Evolutionary conservation across 2,797 vertebrate species (phyloP), one percentile per base, ranked within the genome.

Genomic region (Myotis planiceps): DNA sequence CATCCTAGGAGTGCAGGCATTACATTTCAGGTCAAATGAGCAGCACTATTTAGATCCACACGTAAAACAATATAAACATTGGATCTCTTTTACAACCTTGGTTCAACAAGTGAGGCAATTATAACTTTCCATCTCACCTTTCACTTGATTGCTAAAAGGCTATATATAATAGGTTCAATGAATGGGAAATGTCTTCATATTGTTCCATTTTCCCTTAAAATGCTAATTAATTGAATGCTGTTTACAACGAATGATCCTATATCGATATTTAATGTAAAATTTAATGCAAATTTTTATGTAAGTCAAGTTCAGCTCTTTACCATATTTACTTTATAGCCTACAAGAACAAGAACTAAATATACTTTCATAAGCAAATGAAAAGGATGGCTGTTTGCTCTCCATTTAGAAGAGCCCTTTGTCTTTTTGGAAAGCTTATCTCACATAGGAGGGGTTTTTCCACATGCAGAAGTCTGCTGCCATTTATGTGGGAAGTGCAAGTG

Each of bases 311-410:
- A n/a, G 15, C 27, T 94, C 51, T 82, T 18, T 45, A 55, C 9
- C 16, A 3, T 49, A 72, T 74, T 37, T 80, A 63, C 13, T 66
- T 66, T 49, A 68, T 4, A 90, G 25, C 8, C 39, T 63, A 42
- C 12, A 76, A 32, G 91, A 82, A 82, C n/a, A 63, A 58, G 63
- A 78, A 63, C 32, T 80, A 53, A 58, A 49, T n/a, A 4, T 29
- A 32, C 23, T 78, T 88, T 82, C 51, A 82, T 65, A 91, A 75
- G 23, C n/a, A 89, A 45, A 86, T 93, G 51, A 45, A 95, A 83
- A 93, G 51, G 27, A 60, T 78, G 32, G 4, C 25, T 90, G 39
- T 42, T 84, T 55, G 29, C 39, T 53, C 19, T 76, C 53, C 19
- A 34, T 72, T 90, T 55, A 27, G n/a, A 86, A 89, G 32, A 51